Percentiles rank a stretch among this genome's conserved stretches.
Conservation (phyloP, 1,140 invertebrate species). For the Drosophila burlai region DNA sequence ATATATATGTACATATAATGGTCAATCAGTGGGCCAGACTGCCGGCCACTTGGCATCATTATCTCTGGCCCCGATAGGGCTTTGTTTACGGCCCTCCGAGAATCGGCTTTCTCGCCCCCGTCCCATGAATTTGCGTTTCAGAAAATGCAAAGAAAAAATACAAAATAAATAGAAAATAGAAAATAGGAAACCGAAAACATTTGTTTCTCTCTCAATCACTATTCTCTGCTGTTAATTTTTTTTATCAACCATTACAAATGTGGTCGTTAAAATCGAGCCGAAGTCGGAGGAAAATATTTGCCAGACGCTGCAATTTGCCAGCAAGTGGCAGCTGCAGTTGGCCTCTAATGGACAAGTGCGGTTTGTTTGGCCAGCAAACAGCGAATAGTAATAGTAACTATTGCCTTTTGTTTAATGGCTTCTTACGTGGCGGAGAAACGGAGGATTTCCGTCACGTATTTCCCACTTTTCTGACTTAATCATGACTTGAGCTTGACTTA, state of each 20-base stretch:
- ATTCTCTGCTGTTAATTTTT: background rate
- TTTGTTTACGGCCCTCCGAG: conserved; percentile 24
- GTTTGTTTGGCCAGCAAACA: conserved; percentile 24
- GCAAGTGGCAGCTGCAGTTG: conserved; percentile 22
- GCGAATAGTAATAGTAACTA: conserved; percentile 2
- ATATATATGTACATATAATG: conserved; percentile 20
- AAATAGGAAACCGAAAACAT: conserved; percentile 10
- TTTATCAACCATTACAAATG: conserved; percentile 29
- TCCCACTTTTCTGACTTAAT: background rate
- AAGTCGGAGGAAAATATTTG: conserved; percentile 15
- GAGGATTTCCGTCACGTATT: background rate
- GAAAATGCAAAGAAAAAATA: conserved; percentile 37
- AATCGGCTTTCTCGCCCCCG: conserved; percentile 9
- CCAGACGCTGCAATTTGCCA: conserved; percentile 7
- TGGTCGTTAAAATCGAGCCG: conserved; percentile 16
- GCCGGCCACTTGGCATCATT: conserved; percentile 18
- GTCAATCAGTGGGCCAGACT: conserved; percentile 43
- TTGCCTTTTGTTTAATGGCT: background rate
- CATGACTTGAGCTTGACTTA: background rate
- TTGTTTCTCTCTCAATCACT: conserved; percentile 10
- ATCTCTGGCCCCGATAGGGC: conserved; percentile 35
- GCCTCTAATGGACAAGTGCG: conserved; percentile 13
- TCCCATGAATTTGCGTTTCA: conserved; percentile 18
- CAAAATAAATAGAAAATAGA: background rate
- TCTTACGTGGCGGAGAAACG: conserved; percentile 12